Percentiles rank a stretch among this genome's conserved stretches.
Evolutionary conservation across 2,888 invertebrate genomes (phyloP).

Genomic region (Automeris io): DNA sequence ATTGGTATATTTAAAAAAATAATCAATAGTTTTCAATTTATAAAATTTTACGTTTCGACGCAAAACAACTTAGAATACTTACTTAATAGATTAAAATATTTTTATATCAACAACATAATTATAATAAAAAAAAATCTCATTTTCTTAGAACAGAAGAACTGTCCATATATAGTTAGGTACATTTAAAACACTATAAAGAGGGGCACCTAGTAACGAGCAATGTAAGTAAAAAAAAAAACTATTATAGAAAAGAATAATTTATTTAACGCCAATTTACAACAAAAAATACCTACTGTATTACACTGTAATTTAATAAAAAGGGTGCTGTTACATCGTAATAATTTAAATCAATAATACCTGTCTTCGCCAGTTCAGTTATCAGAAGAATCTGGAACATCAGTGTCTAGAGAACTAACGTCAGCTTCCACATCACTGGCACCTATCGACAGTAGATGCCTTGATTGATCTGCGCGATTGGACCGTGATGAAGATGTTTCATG

Average conservation of each 20-base stretch:
- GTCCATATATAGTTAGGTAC: too few species aligned
- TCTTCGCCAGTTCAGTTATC: conserved; percentile 28
- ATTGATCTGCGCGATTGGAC: not conserved
- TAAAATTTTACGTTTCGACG: too few species aligned
- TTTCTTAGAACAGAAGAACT: too few species aligned
- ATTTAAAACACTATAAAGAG: too few species aligned
- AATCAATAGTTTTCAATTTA: too few species aligned
- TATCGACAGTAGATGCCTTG: not conserved
- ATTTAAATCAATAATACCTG: not conserved
- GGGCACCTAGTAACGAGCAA: too few species aligned
- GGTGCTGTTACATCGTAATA: not conserved
- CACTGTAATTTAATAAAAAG: not conserved
- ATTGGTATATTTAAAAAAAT: too few species aligned
- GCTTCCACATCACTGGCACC: conserved; percentile 51
- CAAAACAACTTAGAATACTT: too few species aligned
- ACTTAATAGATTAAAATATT: too few species aligned
- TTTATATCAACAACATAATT: too few species aligned
- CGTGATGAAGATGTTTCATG: not conserved
- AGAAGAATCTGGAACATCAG: conserved; percentile 50
- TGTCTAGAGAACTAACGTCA: conserved; percentile 59
- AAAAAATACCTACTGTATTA: not conserved
- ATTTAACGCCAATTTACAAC: not conserved
- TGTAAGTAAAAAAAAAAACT: too few species aligned
- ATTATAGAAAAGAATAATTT: conserved; percentile 3
- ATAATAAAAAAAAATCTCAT: too few species aligned